Conservation (phyloP, 2,888 invertebrate genomes). For the Megalurothrips usitatus region DNA sequence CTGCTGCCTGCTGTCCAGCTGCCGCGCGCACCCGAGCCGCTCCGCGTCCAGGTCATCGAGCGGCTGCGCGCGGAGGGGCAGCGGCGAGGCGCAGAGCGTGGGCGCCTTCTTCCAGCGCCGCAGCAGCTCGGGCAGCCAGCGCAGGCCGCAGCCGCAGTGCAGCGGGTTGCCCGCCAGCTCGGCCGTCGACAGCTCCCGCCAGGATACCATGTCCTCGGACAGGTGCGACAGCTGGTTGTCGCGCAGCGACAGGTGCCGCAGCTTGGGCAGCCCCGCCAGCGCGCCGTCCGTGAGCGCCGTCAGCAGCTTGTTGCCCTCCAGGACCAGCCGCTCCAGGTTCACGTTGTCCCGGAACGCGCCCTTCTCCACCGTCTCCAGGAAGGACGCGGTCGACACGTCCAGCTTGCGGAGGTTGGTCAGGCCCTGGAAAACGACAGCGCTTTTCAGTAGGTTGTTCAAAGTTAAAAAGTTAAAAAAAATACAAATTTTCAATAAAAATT, state of each 20-base stretch:
- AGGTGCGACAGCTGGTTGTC: slow-evolving; percentile 73
- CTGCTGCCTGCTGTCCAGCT: slow-evolving; percentile 72
- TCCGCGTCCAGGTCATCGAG: slow-evolving; percentile 66
- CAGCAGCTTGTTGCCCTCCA: slow-evolving; percentile 73
- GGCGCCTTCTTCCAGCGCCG: slow-evolving; percentile 60
- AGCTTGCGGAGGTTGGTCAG: slow-evolving; percentile 69
- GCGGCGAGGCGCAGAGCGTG: slow-evolving; percentile 69
- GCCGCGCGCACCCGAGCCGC: slow-evolving; percentile 69
- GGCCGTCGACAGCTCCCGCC: slow-evolving; percentile 68
- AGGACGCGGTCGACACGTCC: slow-evolving; percentile 73
- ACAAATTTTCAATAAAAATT: neutral
- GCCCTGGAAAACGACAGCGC: slow-evolving; percentile 58
- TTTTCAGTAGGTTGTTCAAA: neutral
- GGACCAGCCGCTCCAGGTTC: slow-evolving; percentile 70
- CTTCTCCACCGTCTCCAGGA: slow-evolving; percentile 66
- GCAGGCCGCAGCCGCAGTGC: slow-evolving; percentile 71
- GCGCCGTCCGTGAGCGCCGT: slow-evolving; percentile 69
- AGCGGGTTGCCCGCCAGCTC: slow-evolving; percentile 80
- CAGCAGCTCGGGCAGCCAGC: slow-evolving; percentile 73
- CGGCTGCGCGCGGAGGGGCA: slow-evolving; percentile 64
- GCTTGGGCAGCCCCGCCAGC: slow-evolving; percentile 70
- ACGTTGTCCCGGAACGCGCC: slow-evolving; percentile 76
- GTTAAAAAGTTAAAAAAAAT: neutral
- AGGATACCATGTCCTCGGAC: slow-evolving; percentile 73
- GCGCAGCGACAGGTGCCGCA: slow-evolving; percentile 68